A percentile compares a stretch with the other conserved stretches of the same genome.
Evolutionary conservation across 2,113 vertebrate species (phyloP).

Genomic region (Crocuta crocuta): DNA sequence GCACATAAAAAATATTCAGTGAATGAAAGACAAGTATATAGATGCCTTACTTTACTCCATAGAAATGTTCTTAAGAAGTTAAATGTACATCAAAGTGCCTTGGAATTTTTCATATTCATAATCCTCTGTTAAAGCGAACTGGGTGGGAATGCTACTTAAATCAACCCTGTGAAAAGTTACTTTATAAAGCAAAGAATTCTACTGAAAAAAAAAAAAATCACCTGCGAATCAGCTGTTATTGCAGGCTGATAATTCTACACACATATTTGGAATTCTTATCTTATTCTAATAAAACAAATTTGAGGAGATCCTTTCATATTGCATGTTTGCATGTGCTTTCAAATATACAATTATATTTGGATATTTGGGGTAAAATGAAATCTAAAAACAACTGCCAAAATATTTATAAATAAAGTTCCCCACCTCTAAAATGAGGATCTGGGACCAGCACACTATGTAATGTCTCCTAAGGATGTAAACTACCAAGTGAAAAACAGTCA

Average conservation of each 20-base stretch:
- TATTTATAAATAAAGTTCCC: conserved; percentile 20
- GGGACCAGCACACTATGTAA: not conserved
- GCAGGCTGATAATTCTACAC: not conserved
- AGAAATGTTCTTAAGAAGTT: conserved; percentile 65
- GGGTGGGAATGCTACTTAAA: conserved; percentile 65
- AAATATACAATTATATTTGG: conserved; percentile 8
- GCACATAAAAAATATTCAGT: not conserved
- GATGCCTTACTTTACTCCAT: conserved; percentile 57
- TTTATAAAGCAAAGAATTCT: conserved; percentile 62
- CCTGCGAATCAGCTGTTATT: conserved; percentile 17
- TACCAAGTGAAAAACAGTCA: not conserved
- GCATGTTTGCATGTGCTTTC: not conserved
- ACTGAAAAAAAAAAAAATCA: not conserved
- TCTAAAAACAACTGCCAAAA: conserved; percentile 19
- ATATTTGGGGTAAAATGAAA: conserved; percentile 48
- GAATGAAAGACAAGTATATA: conserved; percentile 22
- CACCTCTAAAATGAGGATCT: not conserved
- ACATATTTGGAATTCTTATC: not conserved
- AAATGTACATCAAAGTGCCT: conserved; percentile 55
- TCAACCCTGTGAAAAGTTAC: conserved; percentile 63
- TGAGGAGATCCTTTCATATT: not conserved
- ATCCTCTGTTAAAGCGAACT: conserved; percentile 57
- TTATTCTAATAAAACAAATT: conserved; percentile 24
- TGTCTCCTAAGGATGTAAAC: not conserved
- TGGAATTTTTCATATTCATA: conserved; percentile 62